phyloP scores from a whole-genome alignment of 2,797 vertebrate species.

The Notolepis coatsorum region DNA sequence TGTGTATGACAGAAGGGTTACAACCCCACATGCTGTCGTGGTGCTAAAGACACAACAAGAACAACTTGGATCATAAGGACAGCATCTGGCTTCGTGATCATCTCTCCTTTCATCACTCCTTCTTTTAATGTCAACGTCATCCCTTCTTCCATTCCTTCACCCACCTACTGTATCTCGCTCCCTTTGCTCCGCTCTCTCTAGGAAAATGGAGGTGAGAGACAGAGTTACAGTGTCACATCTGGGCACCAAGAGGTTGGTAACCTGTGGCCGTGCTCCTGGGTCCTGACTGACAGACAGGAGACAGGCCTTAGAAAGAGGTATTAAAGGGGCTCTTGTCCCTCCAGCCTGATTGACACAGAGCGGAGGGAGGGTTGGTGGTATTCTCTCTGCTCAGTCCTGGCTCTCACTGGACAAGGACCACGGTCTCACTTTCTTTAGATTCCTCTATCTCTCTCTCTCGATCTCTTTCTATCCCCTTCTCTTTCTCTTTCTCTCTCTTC shows the following conservation, averaged over 20 bases:
- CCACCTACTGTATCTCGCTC: neutral
- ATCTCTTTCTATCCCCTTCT: slow-evolving; percentile 10
- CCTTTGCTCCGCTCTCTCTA: slow-evolving; percentile 3
- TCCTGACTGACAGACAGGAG: slow-evolving; percentile 46
- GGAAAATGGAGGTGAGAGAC: neutral
- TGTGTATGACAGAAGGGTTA: slow-evolving; percentile 34
- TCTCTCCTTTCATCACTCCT: slow-evolving; percentile 32
- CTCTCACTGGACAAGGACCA: slow-evolving; percentile 41
- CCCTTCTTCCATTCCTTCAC: slow-evolving; percentile 3
- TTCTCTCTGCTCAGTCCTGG: slow-evolving; percentile 59
- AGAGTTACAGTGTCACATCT: neutral
- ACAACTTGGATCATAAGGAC: slow-evolving; percentile 50
- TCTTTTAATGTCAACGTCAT: slow-evolving; percentile 18
- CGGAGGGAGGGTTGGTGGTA: slow-evolving; percentile 53
- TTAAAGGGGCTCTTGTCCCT: slow-evolving; percentile 67
- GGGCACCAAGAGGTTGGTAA: slow-evolving; percentile 18
- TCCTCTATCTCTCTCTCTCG: slow-evolving; percentile 22
- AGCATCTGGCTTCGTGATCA: slow-evolving; percentile 39
- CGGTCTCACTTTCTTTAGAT: slow-evolving; percentile 59
- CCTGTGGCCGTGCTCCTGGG: slow-evolving; percentile 46
- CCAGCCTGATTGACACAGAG: slow-evolving; percentile 63
- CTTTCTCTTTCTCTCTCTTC: slow-evolving; percentile 33
- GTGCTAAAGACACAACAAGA: slow-evolving; percentile 28
- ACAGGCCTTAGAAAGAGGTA: slow-evolving; percentile 43
- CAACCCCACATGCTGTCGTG: slow-evolving; percentile 19